Evolutionary conservation across 2,888 invertebrate species (phyloP).

Genomic region (Dasysyrphus albostriatus): DNA sequence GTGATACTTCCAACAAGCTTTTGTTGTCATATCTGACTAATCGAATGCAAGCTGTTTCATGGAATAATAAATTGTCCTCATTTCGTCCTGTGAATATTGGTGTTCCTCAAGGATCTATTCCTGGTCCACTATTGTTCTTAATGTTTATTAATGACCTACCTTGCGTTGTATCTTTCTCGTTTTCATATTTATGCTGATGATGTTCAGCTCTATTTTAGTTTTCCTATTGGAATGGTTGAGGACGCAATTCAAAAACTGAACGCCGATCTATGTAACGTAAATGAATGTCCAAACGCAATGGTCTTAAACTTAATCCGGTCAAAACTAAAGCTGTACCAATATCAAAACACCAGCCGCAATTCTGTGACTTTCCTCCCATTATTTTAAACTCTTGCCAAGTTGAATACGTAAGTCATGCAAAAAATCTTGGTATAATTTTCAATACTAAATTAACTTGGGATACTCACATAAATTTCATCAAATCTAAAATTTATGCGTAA

Average conservation of each 20-base stretch:
- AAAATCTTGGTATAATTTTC: background rate
- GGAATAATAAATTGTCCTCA: background rate
- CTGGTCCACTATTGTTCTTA: background rate
- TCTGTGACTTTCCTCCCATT: too few relatives aligned
- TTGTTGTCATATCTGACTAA: background rate
- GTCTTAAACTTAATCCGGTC: too few relatives aligned
- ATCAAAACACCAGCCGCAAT: too few relatives aligned
- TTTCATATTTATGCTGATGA: too few relatives aligned
- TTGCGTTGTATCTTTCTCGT: background rate
- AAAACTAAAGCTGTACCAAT: too few relatives aligned
- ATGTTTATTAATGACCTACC: background rate
- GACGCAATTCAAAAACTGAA: too few relatives aligned
- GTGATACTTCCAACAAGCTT: background rate
- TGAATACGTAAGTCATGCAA: background rate
- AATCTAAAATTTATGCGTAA: background rate
- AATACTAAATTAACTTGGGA: background rate
- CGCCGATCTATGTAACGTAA: too few relatives aligned
- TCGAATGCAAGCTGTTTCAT: background rate
- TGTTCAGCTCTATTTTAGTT: too few relatives aligned
- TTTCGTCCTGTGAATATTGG: background rate
- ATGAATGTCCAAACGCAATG: too few relatives aligned
- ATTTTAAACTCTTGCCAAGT: too few relatives aligned
- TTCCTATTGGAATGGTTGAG: too few relatives aligned
- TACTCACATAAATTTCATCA: background rate
- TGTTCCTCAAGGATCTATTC: constrained; percentile 5